Evolutionary conservation across 2,797 vertebrate genomes (phyloP).

Genomic region (Spinus pinus): DNA sequence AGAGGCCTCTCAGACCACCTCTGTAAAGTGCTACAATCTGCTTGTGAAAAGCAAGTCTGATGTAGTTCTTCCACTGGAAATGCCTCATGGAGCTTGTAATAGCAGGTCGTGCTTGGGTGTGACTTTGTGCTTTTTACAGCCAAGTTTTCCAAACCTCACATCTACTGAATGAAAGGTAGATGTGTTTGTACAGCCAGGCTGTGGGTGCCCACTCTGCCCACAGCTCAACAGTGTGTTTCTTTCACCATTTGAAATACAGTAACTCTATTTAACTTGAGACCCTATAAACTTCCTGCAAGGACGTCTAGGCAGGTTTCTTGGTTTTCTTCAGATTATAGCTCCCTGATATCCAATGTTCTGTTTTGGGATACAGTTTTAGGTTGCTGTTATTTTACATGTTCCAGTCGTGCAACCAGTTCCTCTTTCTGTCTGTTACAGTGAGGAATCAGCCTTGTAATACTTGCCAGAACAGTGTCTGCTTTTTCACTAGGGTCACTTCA

Average conservation of each 20-base stretch:
- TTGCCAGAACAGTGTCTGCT: background rate
- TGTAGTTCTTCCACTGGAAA: background rate
- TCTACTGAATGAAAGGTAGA: background rate
- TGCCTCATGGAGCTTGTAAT: background rate
- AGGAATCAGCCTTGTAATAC: background rate
- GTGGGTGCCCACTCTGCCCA: background rate
- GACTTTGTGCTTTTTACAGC: background rate
- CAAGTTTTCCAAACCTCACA: background rate
- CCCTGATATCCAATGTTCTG: background rate
- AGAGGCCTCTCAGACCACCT: background rate
- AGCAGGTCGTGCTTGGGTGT: background rate
- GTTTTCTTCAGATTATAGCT: background rate
- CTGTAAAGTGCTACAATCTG: fast-evolving
- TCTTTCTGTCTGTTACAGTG: background rate
- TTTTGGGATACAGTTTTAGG: background rate
- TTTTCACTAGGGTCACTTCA: background rate
- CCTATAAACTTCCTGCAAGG: background rate
- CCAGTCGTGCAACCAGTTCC: background rate
- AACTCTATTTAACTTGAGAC: background rate
- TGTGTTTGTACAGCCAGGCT: background rate
- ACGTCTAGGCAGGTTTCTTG: background rate
- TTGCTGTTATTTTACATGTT: background rate
- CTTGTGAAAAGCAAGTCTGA: background rate
- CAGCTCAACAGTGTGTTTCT: background rate
- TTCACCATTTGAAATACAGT: background rate